Conservation (phyloP, 1,140 invertebrate species). For the Macrocentrus cingulum region DNA sequence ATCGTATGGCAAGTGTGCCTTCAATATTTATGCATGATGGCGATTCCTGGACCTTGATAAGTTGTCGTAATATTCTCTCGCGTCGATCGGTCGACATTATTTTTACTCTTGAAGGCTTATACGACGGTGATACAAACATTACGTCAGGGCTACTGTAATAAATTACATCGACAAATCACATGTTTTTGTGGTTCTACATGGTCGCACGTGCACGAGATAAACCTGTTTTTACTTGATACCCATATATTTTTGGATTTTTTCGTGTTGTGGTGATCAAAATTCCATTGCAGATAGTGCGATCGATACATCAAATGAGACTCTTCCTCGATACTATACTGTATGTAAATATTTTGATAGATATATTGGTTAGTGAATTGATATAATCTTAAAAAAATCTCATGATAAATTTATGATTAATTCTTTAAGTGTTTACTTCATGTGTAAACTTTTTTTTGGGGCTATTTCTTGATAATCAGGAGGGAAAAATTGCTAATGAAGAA, state of each 20-base stretch:
- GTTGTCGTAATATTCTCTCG: not conserved
- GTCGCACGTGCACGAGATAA: not conserved
- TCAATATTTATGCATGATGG: too few relatives aligned
- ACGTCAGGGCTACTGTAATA: not conserved
- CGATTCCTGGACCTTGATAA: not conserved
- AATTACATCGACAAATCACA: slow-evolving; percentile 1
- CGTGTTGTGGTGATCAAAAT: too few relatives aligned
- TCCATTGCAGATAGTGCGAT: too few relatives aligned
- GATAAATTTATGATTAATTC: not conserved
- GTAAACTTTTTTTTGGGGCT: not conserved
- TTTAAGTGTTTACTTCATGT: not conserved
- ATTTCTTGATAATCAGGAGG: not conserved
- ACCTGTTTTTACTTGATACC: not conserved
- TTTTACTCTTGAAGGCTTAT: not conserved
- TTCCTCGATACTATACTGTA: too few relatives aligned
- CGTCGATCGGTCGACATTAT: not conserved
- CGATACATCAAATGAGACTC: too few relatives aligned
- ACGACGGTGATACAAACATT: slow-evolving; percentile 11
- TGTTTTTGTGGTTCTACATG: too few relatives aligned
- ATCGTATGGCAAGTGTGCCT: too few relatives aligned
- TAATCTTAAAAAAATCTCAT: too few relatives aligned
- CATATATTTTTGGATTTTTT: not conserved
- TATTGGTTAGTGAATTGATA: too few relatives aligned
- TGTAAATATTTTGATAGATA: too few relatives aligned
- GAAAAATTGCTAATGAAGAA: not conserved